These are phyloP conservation scores for Barbus barbus DNA, from an alignment of 2,113 vertebrate species.

Conservation along the genomic window DNA sequence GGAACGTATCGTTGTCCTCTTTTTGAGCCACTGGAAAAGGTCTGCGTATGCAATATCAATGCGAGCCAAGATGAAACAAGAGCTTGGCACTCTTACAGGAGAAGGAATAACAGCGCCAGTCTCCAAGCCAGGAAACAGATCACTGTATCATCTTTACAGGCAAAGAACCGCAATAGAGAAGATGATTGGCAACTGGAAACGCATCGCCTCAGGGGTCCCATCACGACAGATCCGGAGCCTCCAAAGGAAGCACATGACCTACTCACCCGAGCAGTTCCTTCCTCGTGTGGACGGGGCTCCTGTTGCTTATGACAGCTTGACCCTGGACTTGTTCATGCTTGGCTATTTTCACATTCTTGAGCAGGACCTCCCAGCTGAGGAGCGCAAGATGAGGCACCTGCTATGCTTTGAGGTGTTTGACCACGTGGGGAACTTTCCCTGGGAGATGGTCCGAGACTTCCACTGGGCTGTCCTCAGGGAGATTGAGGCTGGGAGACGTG, in stretches of 20 bases:
- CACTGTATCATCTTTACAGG: slow-evolving; percentile 70
- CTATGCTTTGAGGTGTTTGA: slow-evolving; percentile 96
- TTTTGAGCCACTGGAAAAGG: slow-evolving; percentile 91
- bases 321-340: slow-evolving; percentile 93
- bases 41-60: slow-evolving; percentile 78
- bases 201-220: slow-evolving; percentile 60
- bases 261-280: slow-evolving; percentile 89
- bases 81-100: slow-evolving; percentile 18
- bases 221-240: slow-evolving; percentile 61
- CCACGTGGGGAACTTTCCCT: slow-evolving; percentile 83
- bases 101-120: slow-evolving; percentile 15
- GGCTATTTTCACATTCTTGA: slow-evolving; percentile 95
- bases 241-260: slow-evolving; percentile 61
- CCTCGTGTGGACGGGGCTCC: slow-evolving; percentile 72
- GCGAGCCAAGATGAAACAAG: slow-evolving; percentile 65
- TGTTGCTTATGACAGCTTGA: slow-evolving; percentile 77
- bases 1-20: slow-evolving; percentile 87
- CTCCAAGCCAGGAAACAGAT: slow-evolving; percentile 29
- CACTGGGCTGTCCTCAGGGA: slow-evolving; percentile 87
- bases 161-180: slow-evolving; percentile 78
- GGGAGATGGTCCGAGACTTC: slow-evolving; percentile 84
- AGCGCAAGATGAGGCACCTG: slow-evolving; percentile 88
- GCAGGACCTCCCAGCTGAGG: slow-evolving; percentile 82
- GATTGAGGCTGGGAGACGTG: slow-evolving; percentile 79
- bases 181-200: slow-evolving; percentile 81